phyloP scores from a whole-genome alignment of 2,888 invertebrate genomes.

The Cheilosia scutellata region DNA sequence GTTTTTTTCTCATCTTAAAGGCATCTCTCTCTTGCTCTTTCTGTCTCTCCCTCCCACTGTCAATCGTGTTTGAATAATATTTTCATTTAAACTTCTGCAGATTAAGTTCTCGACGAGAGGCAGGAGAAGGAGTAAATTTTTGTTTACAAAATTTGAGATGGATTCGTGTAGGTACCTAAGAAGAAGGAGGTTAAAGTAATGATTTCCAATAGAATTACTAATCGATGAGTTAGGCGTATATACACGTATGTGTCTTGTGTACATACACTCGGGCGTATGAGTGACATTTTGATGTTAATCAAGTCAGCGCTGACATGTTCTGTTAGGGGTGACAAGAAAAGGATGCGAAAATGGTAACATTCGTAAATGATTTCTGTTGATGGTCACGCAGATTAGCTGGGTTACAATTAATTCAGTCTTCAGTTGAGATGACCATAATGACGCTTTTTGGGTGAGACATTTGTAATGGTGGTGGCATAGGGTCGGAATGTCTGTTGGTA shows the following conservation, averaged over 20 bases:
- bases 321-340: not conserved
- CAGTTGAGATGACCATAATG: no score
- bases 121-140: not conserved
- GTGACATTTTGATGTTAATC: slow-evolving; percentile 1
- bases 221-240: not conserved
- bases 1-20: not conserved
- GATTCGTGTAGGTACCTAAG: not conserved
- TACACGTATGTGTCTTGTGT: not conserved
- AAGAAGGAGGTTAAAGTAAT: not conserved
- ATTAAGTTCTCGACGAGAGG: no score
- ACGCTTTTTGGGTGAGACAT: no score
- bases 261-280: not conserved
- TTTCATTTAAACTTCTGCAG: not conserved
- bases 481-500: no score
- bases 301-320: not conserved
- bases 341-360: no score
- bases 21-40: not conserved
- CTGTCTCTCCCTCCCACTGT: not conserved
- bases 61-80: not conserved
- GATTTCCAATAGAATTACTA: not conserved
- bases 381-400: no score
- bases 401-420: no score
- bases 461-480: no score
- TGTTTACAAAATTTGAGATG: not conserved
- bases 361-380: no score